A percentile compares a stretch with the other conserved stretches of the same genome.
Evolutionary conservation across 2,113 vertebrate genomes (phyloP).

Genomic region (Callionymus lyra): DNA sequence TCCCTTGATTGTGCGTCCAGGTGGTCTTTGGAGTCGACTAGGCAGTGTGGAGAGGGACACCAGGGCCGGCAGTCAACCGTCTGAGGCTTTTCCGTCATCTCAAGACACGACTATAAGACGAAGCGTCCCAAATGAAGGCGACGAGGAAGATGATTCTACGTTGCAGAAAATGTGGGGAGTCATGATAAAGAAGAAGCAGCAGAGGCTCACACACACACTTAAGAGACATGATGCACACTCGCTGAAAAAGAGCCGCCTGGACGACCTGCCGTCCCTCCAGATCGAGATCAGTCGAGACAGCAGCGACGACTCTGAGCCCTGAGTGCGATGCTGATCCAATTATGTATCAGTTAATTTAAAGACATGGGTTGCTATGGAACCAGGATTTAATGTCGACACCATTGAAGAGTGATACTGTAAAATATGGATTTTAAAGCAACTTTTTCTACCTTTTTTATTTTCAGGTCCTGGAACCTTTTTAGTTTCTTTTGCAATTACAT

Average conservation of each 20-base stretch:
- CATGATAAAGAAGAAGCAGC: constrained; percentile 89
- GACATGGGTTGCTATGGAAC: no score
- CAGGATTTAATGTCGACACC: no score
- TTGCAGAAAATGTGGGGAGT: constrained; percentile 92
- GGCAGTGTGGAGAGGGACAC: constrained; percentile 72
- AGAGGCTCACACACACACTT: constrained; percentile 66
- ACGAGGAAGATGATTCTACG: constrained; percentile 85
- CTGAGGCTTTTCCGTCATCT: constrained; percentile 17
- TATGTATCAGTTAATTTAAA: no score
- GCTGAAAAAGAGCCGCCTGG: constrained; percentile 90
- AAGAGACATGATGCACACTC: constrained; percentile 47
- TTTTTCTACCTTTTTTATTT: no score
- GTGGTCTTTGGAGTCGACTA: constrained; percentile 86
- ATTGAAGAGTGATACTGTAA: no score
- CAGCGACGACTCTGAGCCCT: constrained; percentile 90
- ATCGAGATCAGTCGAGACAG: constrained; percentile 97
- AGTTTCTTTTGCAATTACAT: no score
- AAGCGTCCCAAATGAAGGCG: constrained; percentile 3
- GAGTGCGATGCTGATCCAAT: constrained; percentile 30
- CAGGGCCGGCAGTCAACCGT: background rate
- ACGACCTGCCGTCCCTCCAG: constrained; percentile 91
- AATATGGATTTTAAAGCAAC: no score
- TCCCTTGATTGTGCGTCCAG: constrained; percentile 38
- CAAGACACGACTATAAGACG: background rate
- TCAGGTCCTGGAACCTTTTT: no score